A percentile compares a stretch with the other conserved stretches of the same genome.
Conservation (phyloP, 2,797 vertebrate species). For the Alca torda region DNA sequence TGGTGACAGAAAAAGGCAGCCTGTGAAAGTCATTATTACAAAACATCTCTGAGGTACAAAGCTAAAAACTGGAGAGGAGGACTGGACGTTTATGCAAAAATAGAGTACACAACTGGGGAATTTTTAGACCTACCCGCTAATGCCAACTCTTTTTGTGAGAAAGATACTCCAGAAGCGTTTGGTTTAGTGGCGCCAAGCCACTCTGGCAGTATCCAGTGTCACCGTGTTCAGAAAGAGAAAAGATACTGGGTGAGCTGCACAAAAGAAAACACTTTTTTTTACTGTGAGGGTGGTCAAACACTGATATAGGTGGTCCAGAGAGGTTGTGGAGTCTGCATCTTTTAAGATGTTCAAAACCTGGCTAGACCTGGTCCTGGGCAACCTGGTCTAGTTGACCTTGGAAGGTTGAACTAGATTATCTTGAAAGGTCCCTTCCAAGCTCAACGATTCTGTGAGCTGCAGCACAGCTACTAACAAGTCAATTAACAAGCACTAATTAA, state of each 20-base stretch:
- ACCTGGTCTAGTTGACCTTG: neutral
- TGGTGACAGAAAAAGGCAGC: neutral
- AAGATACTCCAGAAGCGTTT: neutral
- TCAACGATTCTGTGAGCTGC: neutral
- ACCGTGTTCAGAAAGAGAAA: neutral
- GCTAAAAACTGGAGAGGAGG: neutral
- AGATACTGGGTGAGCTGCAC: neutral
- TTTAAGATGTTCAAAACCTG: neutral
- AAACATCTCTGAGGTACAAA: neutral
- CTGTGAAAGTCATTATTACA: neutral
- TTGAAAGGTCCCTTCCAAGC: neutral
- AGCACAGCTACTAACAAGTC: neutral
- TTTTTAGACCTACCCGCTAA: neutral
- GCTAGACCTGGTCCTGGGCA: neutral
- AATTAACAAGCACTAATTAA: neutral
- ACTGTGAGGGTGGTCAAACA: neutral
- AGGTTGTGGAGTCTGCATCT: neutral
- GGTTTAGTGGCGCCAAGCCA: neutral
- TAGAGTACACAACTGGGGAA: neutral
- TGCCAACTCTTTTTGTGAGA: neutral
- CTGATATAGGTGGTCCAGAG: neutral
- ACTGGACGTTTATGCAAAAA: neutral
- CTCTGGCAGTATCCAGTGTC: neutral
- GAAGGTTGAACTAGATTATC: neutral
- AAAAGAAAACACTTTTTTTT: neutral